Evolutionary conservation across 2,797 vertebrate species (phyloP).

Genomic region (Brotula barbata): DNA sequence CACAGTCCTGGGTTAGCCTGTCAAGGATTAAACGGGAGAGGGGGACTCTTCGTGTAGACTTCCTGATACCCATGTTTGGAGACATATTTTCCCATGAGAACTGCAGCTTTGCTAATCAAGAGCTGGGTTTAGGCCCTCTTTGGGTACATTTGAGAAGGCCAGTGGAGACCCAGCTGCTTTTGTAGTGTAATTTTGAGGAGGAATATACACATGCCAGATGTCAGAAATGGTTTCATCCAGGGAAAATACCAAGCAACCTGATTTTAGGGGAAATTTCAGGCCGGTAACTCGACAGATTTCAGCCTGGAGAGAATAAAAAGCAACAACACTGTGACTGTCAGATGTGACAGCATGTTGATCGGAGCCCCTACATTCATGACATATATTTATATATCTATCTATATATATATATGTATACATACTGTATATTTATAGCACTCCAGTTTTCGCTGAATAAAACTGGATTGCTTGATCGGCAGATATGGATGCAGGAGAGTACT

Average conservation of each 20-base stretch:
- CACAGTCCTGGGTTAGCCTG: conserved; percentile 9
- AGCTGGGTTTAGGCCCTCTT: conserved; percentile 40
- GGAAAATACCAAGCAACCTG: conserved; percentile 37
- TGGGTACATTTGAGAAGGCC: conserved; percentile 54
- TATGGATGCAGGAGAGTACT: too few relatives aligned
- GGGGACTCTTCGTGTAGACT: conserved; percentile 39
- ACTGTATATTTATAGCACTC: too few relatives aligned
- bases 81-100: conserved; percentile 61
- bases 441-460: too few relatives aligned
- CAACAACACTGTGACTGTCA: conserved; percentile 5
- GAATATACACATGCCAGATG: conserved; percentile 65
- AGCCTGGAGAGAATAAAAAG: background rate
- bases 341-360: background rate
- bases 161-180: conserved; percentile 46
- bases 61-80: conserved; percentile 52
- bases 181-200: conserved; percentile 54
- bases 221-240: conserved; percentile 53
- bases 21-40: conserved; percentile 25
- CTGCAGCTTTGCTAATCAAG: conserved; percentile 61
- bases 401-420: too few relatives aligned
- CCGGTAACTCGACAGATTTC: conserved; percentile 20
- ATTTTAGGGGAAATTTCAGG: conserved; percentile 27
- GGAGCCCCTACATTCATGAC: background rate
- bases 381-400: too few relatives aligned
- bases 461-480: too few relatives aligned